Conservation (phyloP, 2,113 vertebrate genomes). For the Solenodon paradoxus region DNA sequence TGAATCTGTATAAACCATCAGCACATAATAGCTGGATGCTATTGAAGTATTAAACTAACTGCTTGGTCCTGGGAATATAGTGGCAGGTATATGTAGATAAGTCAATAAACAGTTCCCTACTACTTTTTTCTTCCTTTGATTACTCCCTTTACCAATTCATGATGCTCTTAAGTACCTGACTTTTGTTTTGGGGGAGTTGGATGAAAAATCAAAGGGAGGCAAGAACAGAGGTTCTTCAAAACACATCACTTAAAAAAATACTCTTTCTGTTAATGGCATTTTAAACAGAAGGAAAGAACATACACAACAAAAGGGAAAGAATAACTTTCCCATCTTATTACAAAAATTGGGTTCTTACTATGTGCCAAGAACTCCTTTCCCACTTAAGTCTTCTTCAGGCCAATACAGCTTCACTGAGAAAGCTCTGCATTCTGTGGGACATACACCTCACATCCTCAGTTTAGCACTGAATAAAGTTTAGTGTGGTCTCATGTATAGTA, state of each 20-base stretch:
- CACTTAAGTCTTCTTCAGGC: neutral
- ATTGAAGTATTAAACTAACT: neutral
- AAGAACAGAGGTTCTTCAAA: neutral
- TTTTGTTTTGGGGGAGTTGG: neutral
- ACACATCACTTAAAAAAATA: neutral
- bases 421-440: neutral
- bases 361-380: neutral
- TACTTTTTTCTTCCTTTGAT: neutral
- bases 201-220: neutral
- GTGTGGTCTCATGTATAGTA: neutral
- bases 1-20: neutral
- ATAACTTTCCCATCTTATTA: neutral
- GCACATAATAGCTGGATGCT: neutral
- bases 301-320: neutral
- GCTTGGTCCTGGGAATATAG: neutral
- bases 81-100: neutral
- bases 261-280: neutral
- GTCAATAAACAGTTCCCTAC: neutral
- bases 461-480: neutral
- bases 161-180: neutral
- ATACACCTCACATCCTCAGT: neutral
- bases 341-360: neutral
- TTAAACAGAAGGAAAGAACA: neutral
- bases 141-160: neutral
- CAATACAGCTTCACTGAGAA: neutral